Percentiles rank a stretch among this genome's conserved stretches.
Conservation (phyloP, 64 coral and sea anemone species). For the Stichodactyla mertensii region DNA sequence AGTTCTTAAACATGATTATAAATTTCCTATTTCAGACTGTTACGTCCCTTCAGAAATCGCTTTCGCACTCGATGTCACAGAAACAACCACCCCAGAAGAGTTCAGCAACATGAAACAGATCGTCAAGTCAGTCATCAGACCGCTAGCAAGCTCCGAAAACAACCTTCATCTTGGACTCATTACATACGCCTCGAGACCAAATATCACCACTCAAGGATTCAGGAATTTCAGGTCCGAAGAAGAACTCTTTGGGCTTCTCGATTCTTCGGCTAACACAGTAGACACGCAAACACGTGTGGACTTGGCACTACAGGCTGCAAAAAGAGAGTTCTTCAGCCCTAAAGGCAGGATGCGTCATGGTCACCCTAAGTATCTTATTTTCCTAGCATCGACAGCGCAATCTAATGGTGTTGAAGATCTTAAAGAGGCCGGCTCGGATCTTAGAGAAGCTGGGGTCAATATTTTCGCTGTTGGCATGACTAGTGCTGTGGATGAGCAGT, state of each 20-base stretch:
- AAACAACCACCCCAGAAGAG: slow-evolving; percentile 18
- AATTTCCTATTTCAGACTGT: slow-evolving; percentile 32
- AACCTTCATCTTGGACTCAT: slow-evolving; percentile 53
- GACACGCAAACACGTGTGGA: slow-evolving; percentile 39
- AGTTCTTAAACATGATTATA: background rate
- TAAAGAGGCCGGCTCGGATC: background rate
- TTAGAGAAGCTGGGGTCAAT: slow-evolving; percentile 47
- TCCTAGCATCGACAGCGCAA: slow-evolving; percentile 22
- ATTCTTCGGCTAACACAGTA: slow-evolving; percentile 31
- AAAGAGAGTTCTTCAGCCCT: slow-evolving; percentile 63
- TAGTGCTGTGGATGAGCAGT: background rate
- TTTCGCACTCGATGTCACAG: slow-evolving; percentile 57
- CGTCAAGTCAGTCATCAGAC: slow-evolving; percentile 32
- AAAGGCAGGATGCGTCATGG: slow-evolving; percentile 69
- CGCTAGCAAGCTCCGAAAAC: slow-evolving; percentile 61
- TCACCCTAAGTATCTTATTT: slow-evolving; percentile 52
- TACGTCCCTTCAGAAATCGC: slow-evolving; percentile 70
- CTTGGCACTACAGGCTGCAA: slow-evolving; percentile 40
- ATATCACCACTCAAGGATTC: slow-evolving; percentile 33
- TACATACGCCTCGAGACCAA: slow-evolving; percentile 43
- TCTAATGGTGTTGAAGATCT: slow-evolving; percentile 2
- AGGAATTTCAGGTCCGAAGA: slow-evolving; percentile 21
- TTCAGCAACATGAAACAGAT: slow-evolving; percentile 50
- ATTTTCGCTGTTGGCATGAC: slow-evolving; percentile 56
- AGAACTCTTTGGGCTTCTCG: slow-evolving; percentile 20